Percentiles rank a stretch among this genome's conserved stretches.
Conservation (phyloP, 2,888 invertebrate species). For the Hipparchia semele region DNA sequence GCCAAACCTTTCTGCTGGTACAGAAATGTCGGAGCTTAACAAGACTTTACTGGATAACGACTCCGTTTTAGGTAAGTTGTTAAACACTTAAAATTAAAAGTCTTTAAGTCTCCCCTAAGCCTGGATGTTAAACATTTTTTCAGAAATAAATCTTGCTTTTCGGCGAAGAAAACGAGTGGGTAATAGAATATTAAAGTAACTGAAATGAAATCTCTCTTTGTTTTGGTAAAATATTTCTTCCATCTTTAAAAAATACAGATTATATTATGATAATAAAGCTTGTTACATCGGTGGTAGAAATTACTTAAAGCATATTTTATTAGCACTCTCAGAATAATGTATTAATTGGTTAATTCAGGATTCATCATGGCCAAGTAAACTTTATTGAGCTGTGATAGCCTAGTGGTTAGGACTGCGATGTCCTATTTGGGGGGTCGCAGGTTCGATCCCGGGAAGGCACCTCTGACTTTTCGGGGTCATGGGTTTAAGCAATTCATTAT, state of each 20-base stretch:
- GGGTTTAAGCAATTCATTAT: too few relatives aligned
- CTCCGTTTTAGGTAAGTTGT: constrained; percentile 86
- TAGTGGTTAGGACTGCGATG: too few relatives aligned
- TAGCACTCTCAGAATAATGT: too few relatives aligned
- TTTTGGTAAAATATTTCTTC: neutral
- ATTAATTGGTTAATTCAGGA: too few relatives aligned
- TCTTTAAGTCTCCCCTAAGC: constrained; percentile 7
- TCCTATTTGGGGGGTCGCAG: too few relatives aligned
- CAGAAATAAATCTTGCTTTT: constrained; percentile 15
- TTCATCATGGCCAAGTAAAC: too few relatives aligned
- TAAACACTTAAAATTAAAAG: constrained; percentile 15
- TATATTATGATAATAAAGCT: neutral
- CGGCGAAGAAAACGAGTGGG: constrained; percentile 1
- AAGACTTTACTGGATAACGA: constrained; percentile 90
- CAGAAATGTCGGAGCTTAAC: constrained; percentile 92
- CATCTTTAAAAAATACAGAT: neutral
- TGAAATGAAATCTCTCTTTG: neutral
- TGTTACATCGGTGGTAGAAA: neutral
- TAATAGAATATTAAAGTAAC: constrained; percentile 13
- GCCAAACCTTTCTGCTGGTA: constrained; percentile 85
- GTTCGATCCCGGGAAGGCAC: too few relatives aligned
- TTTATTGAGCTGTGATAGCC: too few relatives aligned
- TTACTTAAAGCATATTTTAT: too few relatives aligned
- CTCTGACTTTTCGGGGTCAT: too few relatives aligned
- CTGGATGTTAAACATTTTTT: constrained; percentile 1